phyloP scores from a whole-genome alignment of 2,888 invertebrate species.

The Erebia aethiops region DNA sequence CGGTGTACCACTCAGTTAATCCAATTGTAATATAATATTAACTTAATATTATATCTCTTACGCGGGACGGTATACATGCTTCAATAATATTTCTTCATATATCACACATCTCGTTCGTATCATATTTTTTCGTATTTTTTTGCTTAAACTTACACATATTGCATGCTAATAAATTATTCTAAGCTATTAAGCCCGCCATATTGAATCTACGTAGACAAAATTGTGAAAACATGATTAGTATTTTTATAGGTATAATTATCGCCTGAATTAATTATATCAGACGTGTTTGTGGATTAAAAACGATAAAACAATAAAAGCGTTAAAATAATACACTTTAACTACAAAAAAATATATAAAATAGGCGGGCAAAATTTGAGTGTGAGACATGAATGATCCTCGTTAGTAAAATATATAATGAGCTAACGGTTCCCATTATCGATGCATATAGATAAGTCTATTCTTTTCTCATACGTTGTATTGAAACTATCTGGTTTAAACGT shows the following conservation, averaged over 20 bases:
- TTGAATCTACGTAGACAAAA: constrained; percentile 50
- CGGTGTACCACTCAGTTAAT: constrained; percentile 9
- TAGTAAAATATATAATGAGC: constrained; percentile 31
- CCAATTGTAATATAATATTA: constrained; percentile 4
- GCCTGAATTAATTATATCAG: neutral
- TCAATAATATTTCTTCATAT: constrained; percentile 44
- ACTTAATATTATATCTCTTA: constrained; percentile 34
- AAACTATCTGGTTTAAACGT: too few relatives aligned
- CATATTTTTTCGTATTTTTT: constrained; percentile 49
- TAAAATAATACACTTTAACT: constrained; percentile 28
- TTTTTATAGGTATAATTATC: neutral
- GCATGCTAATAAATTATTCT: constrained; percentile 81
- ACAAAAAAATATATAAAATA: constrained; percentile 59
- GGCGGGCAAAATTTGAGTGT: constrained; percentile 58
- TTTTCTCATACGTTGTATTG: too few relatives aligned
- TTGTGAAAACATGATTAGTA: constrained; percentile 29
- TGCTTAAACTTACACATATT: constrained; percentile 61
- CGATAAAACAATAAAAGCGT: constrained; percentile 20
- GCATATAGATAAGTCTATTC: neutral
- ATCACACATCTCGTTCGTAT: constrained; percentile 57
- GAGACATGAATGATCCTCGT: constrained; percentile 59
- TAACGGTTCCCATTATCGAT: constrained; percentile 7
- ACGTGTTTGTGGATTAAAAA: constrained; percentile 11
- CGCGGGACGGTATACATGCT: constrained; percentile 66
- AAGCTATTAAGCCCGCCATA: constrained; percentile 59